A percentile compares a stretch with the other conserved stretches of the same genome.
phyloP scores from a whole-genome alignment of 2,797 vertebrate genomes.

The Vipera latastei region DNA sequence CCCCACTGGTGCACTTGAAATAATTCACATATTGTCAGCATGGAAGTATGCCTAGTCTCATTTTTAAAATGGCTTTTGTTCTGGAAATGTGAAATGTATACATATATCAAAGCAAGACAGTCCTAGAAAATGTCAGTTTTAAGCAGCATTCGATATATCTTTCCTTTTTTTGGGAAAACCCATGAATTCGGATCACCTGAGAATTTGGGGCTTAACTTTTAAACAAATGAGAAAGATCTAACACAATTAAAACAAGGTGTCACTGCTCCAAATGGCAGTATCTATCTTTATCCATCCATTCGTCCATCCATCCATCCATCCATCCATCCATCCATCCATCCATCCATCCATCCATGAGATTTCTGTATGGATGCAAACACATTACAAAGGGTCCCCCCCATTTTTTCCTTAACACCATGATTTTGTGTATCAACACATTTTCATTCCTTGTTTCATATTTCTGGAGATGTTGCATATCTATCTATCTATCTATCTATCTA shows the following conservation, averaged over 20 bases:
- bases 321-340: no score
- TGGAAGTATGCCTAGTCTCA: not conserved
- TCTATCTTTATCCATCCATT: no score
- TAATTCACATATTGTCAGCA: constrained; percentile 11
- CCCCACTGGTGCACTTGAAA: constrained; percentile 32
- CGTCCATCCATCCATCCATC: no score
- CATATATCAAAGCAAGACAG: not conserved
- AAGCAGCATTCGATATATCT: not conserved
- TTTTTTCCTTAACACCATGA: not conserved
- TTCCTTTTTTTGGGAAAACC: not conserved
- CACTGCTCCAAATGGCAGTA: not conserved
- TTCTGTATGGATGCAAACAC: no score
- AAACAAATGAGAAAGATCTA: not conserved
- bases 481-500: no score
- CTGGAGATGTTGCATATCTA: not conserved
- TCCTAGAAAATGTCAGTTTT: not conserved
- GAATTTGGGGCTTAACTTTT: not conserved
- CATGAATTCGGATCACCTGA: not conserved
- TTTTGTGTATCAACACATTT: not conserved
- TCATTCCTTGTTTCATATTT: not conserved
- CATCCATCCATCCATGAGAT: no score
- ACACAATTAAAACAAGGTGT: not conserved
- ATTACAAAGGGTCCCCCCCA: not conserved
- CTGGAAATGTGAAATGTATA: not conserved
- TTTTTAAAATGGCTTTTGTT: not conserved